Conservation (phyloP, 2,113 vertebrate species). For the Gymnogyps californianus region DNA sequence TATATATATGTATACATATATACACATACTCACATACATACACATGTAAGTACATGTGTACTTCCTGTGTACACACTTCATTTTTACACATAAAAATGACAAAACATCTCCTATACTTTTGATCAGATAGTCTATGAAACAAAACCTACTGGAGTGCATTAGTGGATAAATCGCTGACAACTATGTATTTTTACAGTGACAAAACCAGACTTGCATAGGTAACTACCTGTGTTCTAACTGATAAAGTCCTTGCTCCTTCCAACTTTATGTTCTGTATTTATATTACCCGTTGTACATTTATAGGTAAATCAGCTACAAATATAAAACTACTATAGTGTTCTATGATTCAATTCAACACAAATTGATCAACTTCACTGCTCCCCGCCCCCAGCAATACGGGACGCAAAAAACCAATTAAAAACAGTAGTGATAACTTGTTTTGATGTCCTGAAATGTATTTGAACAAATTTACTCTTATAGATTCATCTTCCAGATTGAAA, state of each 20-base stretch:
- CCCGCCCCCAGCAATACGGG: rapidly evolving
- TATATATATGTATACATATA: not conserved
- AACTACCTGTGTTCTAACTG: not conserved
- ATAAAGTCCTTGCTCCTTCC: not conserved
- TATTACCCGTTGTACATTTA: not conserved
- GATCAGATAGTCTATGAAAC: not conserved
- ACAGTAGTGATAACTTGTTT: not conserved
- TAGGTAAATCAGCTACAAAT: not conserved
- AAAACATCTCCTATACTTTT: not conserved
- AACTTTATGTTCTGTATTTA: not conserved
- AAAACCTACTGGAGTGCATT: not conserved
- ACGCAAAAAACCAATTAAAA: not conserved
- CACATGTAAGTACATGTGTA: no score
- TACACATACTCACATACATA: not conserved
- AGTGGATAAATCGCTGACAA: not conserved
- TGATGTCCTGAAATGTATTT: not conserved
- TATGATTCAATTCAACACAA: not conserved
- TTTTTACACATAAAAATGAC: not conserved
- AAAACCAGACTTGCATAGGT: not conserved
- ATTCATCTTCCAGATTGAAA: not conserved
- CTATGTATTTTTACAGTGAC: not conserved
- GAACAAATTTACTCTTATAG: not conserved
- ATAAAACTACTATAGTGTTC: not conserved
- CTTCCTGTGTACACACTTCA: not conserved
- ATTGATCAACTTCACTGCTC: not conserved